A percentile compares a stretch with the other conserved stretches of the same genome.
Evolutionary conservation across 2,113 vertebrate species (phyloP).

Genomic region (Cyanistes caeruleus): DNA sequence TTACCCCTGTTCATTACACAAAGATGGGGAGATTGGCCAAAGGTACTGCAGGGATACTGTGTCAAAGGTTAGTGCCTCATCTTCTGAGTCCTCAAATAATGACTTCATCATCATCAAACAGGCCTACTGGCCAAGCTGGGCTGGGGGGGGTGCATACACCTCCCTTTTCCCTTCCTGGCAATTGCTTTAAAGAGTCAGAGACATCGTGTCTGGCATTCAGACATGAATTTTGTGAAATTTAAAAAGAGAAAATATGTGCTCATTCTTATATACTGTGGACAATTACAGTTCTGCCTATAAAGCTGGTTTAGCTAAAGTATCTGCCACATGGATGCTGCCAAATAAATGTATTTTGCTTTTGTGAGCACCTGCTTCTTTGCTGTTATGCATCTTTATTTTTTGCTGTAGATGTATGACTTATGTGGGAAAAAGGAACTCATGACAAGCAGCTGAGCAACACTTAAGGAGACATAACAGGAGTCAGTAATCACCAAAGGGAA

Average conservation of each 20-base stretch:
- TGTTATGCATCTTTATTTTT: slow-evolving; percentile 6
- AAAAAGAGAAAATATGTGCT: background rate
- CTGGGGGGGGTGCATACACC: too few relatives aligned
- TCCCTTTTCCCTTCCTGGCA: background rate
- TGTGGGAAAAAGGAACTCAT: slow-evolving; percentile 21
- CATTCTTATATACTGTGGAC: background rate
- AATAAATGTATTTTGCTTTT: slow-evolving; percentile 3
- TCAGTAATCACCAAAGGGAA: background rate
- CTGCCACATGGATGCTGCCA: background rate
- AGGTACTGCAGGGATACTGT: background rate
- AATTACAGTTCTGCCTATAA: background rate
- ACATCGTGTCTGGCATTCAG: background rate
- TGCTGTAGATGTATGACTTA: background rate
- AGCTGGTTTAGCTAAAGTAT: background rate
- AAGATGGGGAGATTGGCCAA: background rate
- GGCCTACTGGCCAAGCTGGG: background rate
- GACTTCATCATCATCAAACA: background rate
- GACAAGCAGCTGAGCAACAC: slow-evolving; percentile 26
- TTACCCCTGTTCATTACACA: background rate
- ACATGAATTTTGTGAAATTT: background rate
- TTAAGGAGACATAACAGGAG: background rate
- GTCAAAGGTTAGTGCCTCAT: background rate
- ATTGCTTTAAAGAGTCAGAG: background rate
- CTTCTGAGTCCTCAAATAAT: background rate
- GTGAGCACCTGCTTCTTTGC: slow-evolving; percentile 24